Evolutionary conservation across 2,113 vertebrate genomes (phyloP), one percentile per base, ranked within the genome.

Genomic region (Eulemur rufifrons): DNA sequence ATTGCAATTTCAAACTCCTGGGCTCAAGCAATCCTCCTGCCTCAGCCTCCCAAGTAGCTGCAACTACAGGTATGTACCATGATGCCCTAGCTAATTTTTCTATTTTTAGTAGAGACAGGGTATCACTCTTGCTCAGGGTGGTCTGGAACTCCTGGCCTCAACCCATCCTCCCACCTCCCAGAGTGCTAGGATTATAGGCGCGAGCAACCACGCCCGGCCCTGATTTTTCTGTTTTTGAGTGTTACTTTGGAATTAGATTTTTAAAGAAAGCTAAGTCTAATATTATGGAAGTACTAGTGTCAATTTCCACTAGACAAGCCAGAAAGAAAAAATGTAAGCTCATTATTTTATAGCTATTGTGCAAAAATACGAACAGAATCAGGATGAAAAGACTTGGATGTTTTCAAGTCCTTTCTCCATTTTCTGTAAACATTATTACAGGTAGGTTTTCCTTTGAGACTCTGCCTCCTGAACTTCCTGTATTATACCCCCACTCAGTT

Each of bases 261-360:
- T 86, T 82, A 73, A 71, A 85, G 66, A 91, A 86, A 69, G 39
- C 29, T 82, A 93, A 66, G 18, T 85, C 74, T 96, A 86, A 96
- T 59, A 85, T 0, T 74, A 27, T 12, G 29, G 2, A 81, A 82
- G 20, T 56, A 59, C 3, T 52, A 73, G 21, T 61, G 66, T 61
- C 47, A 42, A 89, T 73, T 92, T 89, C 86, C 13, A 76, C 25
- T 56, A 96, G 74, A 66, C 32, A 97, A 56, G 21, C 42, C 63
- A 76, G 63, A 94, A 69, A 32, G 81, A 91, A 80, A 96, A 47
- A 82, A 81, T 59, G 73, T 66, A 95, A 90, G 86, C 59, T 96
- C 56, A 77, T 39, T 90, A 52, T 32, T 77, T 89, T 83, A 91
- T 7, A 74, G 42, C 34, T 59, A 45, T 15, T 84, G 27, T n/a